Base-by-base conservation (phyloP, 2,888 invertebrate species). In the Stenoptilia bipunctidactyla region DNA sequence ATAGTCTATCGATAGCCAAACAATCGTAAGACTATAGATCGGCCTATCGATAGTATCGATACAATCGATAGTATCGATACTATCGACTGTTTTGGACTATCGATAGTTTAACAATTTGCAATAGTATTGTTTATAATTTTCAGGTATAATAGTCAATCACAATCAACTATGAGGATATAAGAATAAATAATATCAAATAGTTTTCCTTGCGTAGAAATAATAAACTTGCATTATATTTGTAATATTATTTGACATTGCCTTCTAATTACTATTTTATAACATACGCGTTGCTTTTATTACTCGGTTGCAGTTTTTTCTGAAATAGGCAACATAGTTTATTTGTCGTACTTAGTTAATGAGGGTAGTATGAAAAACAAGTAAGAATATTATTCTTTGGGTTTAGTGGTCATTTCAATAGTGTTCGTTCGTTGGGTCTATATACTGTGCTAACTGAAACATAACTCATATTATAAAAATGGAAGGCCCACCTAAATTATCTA, bases 51-150 rank as follows among this genome's bases (percentile, higher is more conserved):
- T 34, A 13, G 33, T 39, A 39, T 39, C 39, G 39, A 39, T 39
- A 39, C 9, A 13, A 34, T 39, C 39, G 39, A 39, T 39, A 34
- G 20, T 12, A 38, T 38, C 33, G 39, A 39, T 27, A 27, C 27
- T 25, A 34, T 34, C 39, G 39, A 39, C 10, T 30, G 10, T 30
- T n/a, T 8, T 30, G 2, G 30, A n/a, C 10, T 30, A 30, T n/a
- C n/a, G n/a, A n/a, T n/a, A n/a, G n/a, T n/a, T n/a, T n/a, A n/a
- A n/a, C n/a, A n/a, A n/a, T n/a, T n/a, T n/a, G n/a, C n/a, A n/a
- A n/a, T n/a, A n/a, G n/a, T n/a, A 30, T 30, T n/a, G 30, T 8
- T 30, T 30, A 30, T 30, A 30, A 30, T 30, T 30, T 4, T 12
- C 12, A n/a, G n/a, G n/a, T n/a, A n/a, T 9, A 30, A n/a, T 34